Conservation (phyloP, 30 jellyfish, hydroid and myxozoan genomes). For the Hydra vulgaris region DNA sequence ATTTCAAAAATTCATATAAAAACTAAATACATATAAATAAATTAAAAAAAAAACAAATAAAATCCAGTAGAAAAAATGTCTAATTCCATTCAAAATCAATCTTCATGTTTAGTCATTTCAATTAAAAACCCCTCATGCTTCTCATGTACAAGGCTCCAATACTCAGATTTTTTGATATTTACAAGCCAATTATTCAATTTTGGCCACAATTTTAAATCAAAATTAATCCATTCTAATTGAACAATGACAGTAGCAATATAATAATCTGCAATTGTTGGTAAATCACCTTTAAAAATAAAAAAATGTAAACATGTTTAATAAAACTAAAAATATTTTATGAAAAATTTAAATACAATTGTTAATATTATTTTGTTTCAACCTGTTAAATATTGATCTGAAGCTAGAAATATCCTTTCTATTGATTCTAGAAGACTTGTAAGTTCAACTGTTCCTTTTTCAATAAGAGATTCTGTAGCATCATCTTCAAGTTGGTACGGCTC, state of each 20-base stretch:
- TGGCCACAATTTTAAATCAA: slow-evolving; percentile 77
- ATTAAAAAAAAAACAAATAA: no score
- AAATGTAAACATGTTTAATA: background rate
- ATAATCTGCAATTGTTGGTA: slow-evolving; percentile 61
- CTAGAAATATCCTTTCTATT: slow-evolving; percentile 47
- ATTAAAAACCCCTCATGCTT: slow-evolving; percentile 67
- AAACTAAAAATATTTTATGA: background rate
- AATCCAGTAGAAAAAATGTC: background rate
- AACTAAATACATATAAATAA: no score
- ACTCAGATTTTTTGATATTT: slow-evolving; percentile 16
- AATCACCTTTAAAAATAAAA: slow-evolving; percentile 38
- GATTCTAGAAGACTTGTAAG: slow-evolving; percentile 60
- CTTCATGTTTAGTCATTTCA: slow-evolving; percentile 38
- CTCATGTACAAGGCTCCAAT: slow-evolving; percentile 74
- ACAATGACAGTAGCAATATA: slow-evolving; percentile 63
- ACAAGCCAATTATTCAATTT: slow-evolving; percentile 49
- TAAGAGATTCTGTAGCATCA: slow-evolving; percentile 81
- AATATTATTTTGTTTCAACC: background rate
- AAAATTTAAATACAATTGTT: no score
- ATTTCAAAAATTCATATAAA: no score
- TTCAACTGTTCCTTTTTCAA: slow-evolving; percentile 72
- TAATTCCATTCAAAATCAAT: background rate
- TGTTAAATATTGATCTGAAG: slow-evolving; percentile 19
- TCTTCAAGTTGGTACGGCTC: slow-evolving; percentile 63
- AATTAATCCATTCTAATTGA: slow-evolving; percentile 86